Base-by-base conservation (phyloP, 2,888 invertebrate species). In the Drosophila stalkeri region DNA sequence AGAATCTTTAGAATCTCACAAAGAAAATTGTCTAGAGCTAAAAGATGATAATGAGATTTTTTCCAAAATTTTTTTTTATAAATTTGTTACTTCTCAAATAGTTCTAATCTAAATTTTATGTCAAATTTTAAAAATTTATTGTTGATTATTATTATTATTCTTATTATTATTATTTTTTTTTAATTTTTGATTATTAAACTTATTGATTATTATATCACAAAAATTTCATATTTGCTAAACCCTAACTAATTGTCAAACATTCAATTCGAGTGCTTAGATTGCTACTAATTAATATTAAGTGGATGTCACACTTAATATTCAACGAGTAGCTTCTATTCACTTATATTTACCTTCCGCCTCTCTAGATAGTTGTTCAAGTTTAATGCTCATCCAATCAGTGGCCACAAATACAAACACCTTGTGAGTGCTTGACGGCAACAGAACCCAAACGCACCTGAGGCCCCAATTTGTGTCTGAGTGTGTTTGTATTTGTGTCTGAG, bases 371-470 rank as follows among this genome's bases (percentile, higher is more conserved):
- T 47, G 20, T 43, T 57, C 57, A 14, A 59, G 27, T 27, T 47
- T 23, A 63, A 57, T 63, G 46, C 51, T 33, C 64, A 16, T 12
- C 67, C 59, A 74, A 67, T 61, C 74, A 69, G 47, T 56, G 59
- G 35, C 37, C 14, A 20, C 56, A 62, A 35, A 46, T 27, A 59
- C 47, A 52, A 63, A 64, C 55, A 46, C 49, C 64, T 37, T 61
- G 55, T 43, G 41, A 37, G 18, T 47, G 60, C 63, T 55, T 33
- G 59, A 72, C 52, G 56, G n/a, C 37, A 57, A 66, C 64, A 60
- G 65, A 63, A 74, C 43, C 49, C 62, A 57, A 76, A 12, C 33
- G 33, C 55, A 69, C 86, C 75, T 68, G 51, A 46, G 74, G 59
- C 31, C 27, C 3, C 7, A 46, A 23, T n/a, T 52, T 62, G 47